phyloP scores from a whole-genome alignment of 2,797 vertebrate species.

The Halcyon leucocephala region DNA sequence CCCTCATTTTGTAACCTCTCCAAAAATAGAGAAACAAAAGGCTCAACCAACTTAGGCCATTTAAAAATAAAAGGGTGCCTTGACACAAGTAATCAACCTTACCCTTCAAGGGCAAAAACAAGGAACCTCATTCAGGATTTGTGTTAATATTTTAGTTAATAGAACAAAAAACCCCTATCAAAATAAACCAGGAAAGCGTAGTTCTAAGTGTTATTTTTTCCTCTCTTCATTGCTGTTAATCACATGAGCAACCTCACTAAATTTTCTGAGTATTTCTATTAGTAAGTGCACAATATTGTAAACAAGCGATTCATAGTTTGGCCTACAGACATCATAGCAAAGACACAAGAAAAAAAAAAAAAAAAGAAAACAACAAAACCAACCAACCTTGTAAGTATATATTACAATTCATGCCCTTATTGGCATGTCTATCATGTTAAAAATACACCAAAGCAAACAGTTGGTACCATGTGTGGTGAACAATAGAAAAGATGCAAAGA shows the following conservation, averaged over 20 bases:
- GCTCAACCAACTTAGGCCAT: neutral
- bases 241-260: neutral
- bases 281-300: neutral
- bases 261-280: neutral
- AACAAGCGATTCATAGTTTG: neutral
- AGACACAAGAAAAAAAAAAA: neutral
- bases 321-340: neutral
- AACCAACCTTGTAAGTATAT: neutral
- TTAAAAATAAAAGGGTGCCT: neutral
- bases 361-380: no score
- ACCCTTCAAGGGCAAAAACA: neutral
- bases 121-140: neutral
- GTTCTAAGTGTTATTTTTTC: neutral
- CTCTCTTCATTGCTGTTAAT: neutral
- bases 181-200: neutral
- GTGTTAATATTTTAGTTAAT: neutral
- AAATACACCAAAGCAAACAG: neutral
- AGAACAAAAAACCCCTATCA: neutral
- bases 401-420: neutral
- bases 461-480: neutral
- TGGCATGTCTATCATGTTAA: neutral
- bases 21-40: conserved; percentile 6
- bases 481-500: neutral
- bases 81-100: neutral
- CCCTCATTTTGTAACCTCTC: neutral